These are phyloP conservation scores for Proteles cristata DNA, from an alignment of 2,113 vertebrate genomes.

Conservation along the genomic window DNA sequence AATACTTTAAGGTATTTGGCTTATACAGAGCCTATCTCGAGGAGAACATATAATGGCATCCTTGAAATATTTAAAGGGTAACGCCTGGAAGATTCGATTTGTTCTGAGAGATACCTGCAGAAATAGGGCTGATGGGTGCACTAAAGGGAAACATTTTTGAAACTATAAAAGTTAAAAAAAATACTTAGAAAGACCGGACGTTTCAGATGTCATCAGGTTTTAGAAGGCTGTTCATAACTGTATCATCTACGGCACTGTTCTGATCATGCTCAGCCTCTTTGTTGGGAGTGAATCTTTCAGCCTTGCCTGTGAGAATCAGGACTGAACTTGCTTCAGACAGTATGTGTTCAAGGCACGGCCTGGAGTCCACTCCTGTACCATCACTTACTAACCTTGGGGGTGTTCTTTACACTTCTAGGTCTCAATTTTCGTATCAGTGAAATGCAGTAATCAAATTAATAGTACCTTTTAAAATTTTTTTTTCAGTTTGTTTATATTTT, in stretches of 20 bases:
- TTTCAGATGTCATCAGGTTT: not conserved
- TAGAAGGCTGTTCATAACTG: not conserved
- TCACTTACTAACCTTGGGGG: not conserved
- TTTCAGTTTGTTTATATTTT: no score
- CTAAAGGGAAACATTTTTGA: not conserved
- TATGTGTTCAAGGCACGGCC: not conserved
- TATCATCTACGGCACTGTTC: not conserved
- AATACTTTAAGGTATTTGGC: not conserved
- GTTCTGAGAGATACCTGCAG: not conserved
- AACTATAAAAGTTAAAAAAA: not conserved
- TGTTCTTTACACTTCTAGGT: not conserved
- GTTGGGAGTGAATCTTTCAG: not conserved
- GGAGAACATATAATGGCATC: not conserved
- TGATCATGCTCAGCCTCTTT: not conserved
- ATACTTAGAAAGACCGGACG: not conserved
- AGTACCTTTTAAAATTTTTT: not conserved
- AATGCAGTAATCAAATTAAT: not conserved
- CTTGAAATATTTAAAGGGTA: not conserved
- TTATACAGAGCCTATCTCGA: not conserved
- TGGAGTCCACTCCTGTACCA: not conserved
- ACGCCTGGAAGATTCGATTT: not conserved
- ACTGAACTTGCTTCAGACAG: not conserved
- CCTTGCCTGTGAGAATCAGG: not conserved
- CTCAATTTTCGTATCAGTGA: not conserved
- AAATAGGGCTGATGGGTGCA: not conserved